Conservation (phyloP, 2,113 vertebrate genomes). For the Erinaceus europaeus region DNA sequence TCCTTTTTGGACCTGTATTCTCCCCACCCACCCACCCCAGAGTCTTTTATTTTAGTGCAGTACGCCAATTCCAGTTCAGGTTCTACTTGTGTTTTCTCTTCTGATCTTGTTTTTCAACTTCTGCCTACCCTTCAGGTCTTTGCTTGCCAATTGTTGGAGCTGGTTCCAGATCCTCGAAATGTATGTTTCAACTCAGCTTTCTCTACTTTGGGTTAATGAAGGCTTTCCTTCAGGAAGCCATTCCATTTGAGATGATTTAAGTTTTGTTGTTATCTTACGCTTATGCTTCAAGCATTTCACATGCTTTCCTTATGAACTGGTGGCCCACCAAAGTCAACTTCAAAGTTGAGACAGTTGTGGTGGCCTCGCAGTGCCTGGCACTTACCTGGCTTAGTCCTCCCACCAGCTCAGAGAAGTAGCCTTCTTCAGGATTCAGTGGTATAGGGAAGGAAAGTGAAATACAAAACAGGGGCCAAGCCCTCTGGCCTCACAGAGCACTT, state of each 20-base stretch:
- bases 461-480: no score
- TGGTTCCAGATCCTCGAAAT: background rate
- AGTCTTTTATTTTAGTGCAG: no score
- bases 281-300: fast-evolving
- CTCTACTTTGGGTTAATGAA: background rate
- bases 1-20: no score
- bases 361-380: no score
- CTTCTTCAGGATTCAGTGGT: no score
- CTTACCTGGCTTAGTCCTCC: no score
- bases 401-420: no score
- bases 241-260: background rate
- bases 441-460: no score
- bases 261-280: background rate
- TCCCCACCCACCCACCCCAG: no score
- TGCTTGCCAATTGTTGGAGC: background rate
- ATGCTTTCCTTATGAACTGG: background rate
- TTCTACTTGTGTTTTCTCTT: no score
- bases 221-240: background rate
- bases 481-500: background rate
- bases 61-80: no score
- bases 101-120: background rate
- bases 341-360: no score
- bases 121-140: background rate
- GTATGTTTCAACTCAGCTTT: background rate
- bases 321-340: background rate